Conservation (phyloP, 2,113 vertebrate species). For the Vanacampus margaritifer region DNA sequence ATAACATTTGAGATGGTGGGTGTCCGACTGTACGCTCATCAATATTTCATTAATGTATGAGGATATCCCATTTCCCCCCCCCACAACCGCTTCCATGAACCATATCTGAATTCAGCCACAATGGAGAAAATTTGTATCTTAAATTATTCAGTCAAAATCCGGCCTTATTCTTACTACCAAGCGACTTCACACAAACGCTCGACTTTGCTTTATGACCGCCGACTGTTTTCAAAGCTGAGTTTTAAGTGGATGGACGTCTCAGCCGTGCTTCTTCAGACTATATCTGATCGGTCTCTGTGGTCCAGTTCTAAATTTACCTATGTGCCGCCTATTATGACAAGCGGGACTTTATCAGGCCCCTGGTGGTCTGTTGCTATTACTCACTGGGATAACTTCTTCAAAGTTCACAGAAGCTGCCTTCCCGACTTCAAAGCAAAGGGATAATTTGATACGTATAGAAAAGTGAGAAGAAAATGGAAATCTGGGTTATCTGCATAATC, state of each 20-base stretch:
- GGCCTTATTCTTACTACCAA: no score
- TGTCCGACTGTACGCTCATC: no score
- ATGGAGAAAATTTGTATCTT: no score
- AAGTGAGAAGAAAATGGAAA: conserved; percentile 38
- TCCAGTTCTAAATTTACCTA: conserved; percentile 46
- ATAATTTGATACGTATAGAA: conserved; percentile 47
- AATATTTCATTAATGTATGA: no score
- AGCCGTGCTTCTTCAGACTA: conserved; percentile 6
- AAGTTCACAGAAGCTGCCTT: conserved; percentile 35
- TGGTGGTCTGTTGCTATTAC: conserved; percentile 31
- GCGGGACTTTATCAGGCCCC: conserved; percentile 36
- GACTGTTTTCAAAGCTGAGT: background rate
- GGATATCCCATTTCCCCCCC: no score
- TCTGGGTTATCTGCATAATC: conserved; percentile 27
- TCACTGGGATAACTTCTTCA: conserved; percentile 52
- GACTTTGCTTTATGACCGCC: background rate
- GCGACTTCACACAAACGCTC: background rate
- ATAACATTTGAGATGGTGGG: no score
- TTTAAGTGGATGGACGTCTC: background rate
- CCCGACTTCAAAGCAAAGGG: conserved; percentile 47
- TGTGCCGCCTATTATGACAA: conserved; percentile 39
- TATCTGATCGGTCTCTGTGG: conserved; percentile 18
- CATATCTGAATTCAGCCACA: no score
- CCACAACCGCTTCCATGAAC: no score
- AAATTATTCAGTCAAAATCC: no score